Conservation (phyloP, 2,113 vertebrate species). For the Pogonocichla stellata region DNA sequence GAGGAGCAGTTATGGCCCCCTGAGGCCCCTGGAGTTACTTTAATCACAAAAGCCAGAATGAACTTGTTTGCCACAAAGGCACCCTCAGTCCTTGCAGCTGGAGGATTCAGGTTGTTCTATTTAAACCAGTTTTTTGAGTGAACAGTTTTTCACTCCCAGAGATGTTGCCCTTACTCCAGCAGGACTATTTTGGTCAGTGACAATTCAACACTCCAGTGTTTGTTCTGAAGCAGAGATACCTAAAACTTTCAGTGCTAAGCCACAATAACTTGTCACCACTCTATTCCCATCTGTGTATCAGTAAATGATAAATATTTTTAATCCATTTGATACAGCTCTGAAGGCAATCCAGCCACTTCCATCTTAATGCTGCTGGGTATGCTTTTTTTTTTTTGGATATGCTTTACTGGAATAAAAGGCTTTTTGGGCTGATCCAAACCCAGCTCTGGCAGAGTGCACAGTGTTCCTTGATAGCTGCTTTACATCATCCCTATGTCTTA, state of each 20-base stretch:
- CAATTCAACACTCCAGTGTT: background rate
- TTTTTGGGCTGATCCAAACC: conserved; percentile 12
- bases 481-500: background rate
- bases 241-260: background rate
- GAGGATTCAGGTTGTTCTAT: background rate
- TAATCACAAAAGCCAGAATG: background rate
- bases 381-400: background rate
- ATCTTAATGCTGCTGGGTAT: background rate
- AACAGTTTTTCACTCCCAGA: background rate
- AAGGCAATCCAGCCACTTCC: conserved; percentile 8
- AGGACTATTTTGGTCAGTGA: background rate
- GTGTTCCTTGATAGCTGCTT: conserved; percentile 51
- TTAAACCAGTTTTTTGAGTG: background rate
- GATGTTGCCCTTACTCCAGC: background rate
- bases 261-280: conserved; percentile 3
- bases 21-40: background rate
- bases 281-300: background rate
- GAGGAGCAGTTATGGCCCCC: background rate
- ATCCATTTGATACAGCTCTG: background rate
- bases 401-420: background rate
- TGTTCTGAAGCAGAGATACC: conserved; percentile 1
- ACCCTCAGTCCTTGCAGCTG: conserved; percentile 8
- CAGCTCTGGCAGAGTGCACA: background rate
- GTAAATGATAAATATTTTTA: conserved; percentile 5
- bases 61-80: conserved; percentile 15